These are phyloP conservation scores for Atta colombica DNA, from an alignment of 1,140 invertebrate genomes.

Conservation along the genomic window DNA sequence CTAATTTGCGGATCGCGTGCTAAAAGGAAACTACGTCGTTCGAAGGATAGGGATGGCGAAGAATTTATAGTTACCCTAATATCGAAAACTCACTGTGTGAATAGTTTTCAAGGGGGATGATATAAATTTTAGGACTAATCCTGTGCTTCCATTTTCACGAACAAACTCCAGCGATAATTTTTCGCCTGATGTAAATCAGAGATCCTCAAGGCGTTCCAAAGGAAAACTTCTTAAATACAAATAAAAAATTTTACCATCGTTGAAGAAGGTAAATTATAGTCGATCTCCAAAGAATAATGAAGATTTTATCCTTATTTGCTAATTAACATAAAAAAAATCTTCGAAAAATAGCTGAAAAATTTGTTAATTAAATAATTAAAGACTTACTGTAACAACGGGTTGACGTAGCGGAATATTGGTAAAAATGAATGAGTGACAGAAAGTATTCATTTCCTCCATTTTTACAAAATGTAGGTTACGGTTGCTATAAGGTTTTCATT, in stretches of 20 bases:
- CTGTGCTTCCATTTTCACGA: slow-evolving; percentile 18
- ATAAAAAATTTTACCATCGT: slow-evolving; percentile 33
- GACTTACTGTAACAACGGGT: too few relatives aligned
- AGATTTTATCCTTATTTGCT: slow-evolving; percentile 5
- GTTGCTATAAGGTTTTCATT: too few relatives aligned
- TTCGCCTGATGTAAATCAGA: slow-evolving; percentile 71
- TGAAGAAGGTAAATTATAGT: background rate
- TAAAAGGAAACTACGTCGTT: slow-evolving; percentile 72
- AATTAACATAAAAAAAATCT: background rate
- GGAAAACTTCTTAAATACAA: slow-evolving; percentile 51
- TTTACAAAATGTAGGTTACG: too few relatives aligned
- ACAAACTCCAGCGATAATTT: slow-evolving; percentile 70
- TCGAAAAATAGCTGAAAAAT: background rate
- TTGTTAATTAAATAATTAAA: background rate
- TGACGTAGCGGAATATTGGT: too few relatives aligned
- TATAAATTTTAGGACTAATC: slow-evolving; percentile 71
- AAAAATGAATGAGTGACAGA: too few relatives aligned
- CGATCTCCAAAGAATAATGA: background rate
- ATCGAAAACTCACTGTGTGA: slow-evolving; percentile 74
- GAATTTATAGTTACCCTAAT: slow-evolving; percentile 78
- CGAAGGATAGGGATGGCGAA: slow-evolving; percentile 57
- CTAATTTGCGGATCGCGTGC: slow-evolving; percentile 73
- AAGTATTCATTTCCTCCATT: too few relatives aligned
- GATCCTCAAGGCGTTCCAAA: slow-evolving; percentile 18
- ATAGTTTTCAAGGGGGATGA: slow-evolving; percentile 66